These are phyloP conservation scores for Caenorhabditis sp. DNA, from an alignment of 2,888 invertebrate genomes.

Conservation along the genomic window DNA sequence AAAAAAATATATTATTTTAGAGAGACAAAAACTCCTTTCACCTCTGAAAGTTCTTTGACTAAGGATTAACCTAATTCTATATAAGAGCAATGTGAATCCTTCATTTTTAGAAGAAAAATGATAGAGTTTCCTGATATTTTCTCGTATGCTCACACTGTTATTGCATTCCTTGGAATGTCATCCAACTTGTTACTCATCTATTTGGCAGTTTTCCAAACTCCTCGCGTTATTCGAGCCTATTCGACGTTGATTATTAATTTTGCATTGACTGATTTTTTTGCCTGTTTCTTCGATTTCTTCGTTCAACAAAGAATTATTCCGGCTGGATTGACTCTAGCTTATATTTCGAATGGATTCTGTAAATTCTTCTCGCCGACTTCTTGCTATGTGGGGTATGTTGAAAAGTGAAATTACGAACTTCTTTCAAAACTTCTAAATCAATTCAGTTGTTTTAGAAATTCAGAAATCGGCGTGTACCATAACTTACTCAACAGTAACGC, in stretches of 20 bases:
- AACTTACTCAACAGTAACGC: too few relatives aligned
- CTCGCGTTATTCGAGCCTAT: constrained; percentile 6
- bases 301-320: constrained; percentile 10
- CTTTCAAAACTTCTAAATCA: too few relatives aligned
- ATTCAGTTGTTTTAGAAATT: too few relatives aligned
- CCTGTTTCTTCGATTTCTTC: constrained; percentile 4
- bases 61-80: too few relatives aligned
- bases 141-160: constrained; percentile 4
- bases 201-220: constrained; percentile 20
- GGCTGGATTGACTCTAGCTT: not conserved
- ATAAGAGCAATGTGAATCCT: too few relatives aligned
- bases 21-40: too few relatives aligned
- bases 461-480: too few relatives aligned
- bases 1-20: too few relatives aligned
- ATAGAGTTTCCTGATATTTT: not conserved
- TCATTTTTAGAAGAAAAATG: too few relatives aligned
- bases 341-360: constrained; percentile 8
- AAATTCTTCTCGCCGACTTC: not conserved
- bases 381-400: constrained; percentile 10
- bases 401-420: too few relatives aligned
- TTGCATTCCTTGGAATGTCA: constrained; percentile 6
- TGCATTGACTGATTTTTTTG: constrained; percentile 4
- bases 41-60: too few relatives aligned
- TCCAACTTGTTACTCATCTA: constrained; percentile 11
- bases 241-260: constrained; percentile 6